Conservation (phyloP, 1,140 invertebrate species). For the Yoshiicerus persimilis region DNA sequence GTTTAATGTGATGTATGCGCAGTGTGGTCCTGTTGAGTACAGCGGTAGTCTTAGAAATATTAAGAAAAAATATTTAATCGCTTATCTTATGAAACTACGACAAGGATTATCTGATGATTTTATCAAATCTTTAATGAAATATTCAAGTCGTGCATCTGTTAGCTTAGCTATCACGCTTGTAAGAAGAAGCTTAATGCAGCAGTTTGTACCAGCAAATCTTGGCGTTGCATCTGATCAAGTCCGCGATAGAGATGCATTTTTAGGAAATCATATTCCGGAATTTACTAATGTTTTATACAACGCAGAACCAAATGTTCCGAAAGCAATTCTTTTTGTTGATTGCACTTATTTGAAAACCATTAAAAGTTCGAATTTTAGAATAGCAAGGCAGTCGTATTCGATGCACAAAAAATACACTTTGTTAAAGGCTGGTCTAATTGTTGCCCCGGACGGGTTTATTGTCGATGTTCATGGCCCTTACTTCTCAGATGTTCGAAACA, state of each 20-base stretch:
- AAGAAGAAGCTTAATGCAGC: background rate
- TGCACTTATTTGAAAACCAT: background rate
- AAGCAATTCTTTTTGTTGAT: background rate
- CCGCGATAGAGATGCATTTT: background rate
- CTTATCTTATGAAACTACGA: background rate
- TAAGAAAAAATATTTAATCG: background rate
- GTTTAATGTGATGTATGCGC: background rate
- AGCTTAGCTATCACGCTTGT: background rate
- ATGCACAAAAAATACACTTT: background rate
- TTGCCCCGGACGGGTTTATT: slow-evolving; percentile 46
- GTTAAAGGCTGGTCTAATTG: slow-evolving; percentile 15
- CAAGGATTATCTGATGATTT: background rate
- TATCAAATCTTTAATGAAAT: background rate
- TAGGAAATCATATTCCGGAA: background rate
- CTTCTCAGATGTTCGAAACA: slow-evolving; percentile 39
- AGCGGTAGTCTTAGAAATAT: background rate
- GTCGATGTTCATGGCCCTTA: slow-evolving; percentile 45
- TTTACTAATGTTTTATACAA: background rate
- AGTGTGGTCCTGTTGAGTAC: background rate
- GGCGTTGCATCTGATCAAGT: background rate
- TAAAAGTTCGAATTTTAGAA: background rate
- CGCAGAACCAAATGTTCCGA: background rate
- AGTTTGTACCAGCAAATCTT: background rate
- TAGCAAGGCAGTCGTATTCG: background rate
- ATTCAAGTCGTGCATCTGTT: background rate